A percentile compares a stretch with the other conserved stretches of the same genome.
Evolutionary conservation across 1,140 invertebrate species (phyloP).

Genomic region (Camponotus vicinus): DNA sequence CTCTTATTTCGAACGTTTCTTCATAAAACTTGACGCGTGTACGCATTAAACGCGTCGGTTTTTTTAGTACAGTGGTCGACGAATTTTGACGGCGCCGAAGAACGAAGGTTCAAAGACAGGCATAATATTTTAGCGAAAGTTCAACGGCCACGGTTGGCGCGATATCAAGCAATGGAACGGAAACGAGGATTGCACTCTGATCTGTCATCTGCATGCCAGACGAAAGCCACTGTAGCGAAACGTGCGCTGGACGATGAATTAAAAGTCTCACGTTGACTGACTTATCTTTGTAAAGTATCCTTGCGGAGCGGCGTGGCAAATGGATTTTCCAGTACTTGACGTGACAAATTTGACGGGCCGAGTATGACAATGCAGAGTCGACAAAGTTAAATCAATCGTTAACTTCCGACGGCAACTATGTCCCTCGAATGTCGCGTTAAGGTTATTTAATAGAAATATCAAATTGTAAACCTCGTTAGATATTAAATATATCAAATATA

Average conservation of each 20-base stretch:
- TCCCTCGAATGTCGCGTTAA: not conserved
- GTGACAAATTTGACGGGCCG: conserved; percentile 36
- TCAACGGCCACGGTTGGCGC: conserved; percentile 51
- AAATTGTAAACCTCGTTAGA: conserved; percentile 1
- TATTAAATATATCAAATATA: not conserved
- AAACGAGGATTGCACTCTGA: conserved; percentile 23
- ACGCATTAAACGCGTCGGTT: not conserved
- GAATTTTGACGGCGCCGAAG: conserved; percentile 11
- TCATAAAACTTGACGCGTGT: not conserved
- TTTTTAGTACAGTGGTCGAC: not conserved
- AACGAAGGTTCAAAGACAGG: conserved; percentile 20
- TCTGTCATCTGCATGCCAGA: conserved; percentile 57
- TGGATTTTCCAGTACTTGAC: conserved; percentile 38
- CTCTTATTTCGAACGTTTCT: not conserved
- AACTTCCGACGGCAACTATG: not conserved
- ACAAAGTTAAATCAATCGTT: conserved; percentile 32
- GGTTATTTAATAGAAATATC: conserved; percentile 4
- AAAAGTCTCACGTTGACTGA: conserved; percentile 41
- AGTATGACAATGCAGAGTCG: not conserved
- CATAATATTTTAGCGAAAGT: conserved; percentile 43
- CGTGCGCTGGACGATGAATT: conserved; percentile 16
- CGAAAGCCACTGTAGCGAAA: not conserved
- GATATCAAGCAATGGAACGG: conserved; percentile 34
- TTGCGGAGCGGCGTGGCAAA: conserved; percentile 20
- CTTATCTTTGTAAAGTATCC: conserved; percentile 38